Evolutionary conservation across 1,140 invertebrate genomes (phyloP).

Genomic region (Psilanteris sp.): DNA sequence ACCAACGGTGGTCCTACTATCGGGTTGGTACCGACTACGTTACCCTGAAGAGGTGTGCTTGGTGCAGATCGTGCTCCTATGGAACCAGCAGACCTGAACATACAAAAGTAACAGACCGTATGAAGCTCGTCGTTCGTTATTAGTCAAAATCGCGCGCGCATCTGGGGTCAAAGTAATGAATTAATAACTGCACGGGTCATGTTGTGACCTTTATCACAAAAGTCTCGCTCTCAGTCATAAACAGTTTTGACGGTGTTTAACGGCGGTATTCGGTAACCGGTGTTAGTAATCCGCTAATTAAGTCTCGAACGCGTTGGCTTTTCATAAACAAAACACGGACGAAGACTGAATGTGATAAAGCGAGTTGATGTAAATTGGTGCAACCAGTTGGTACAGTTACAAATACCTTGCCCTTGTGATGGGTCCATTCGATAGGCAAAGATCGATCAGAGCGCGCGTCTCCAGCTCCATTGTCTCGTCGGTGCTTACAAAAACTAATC

Average conservation of each 20-base stretch:
- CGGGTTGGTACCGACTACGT: constrained; percentile 64
- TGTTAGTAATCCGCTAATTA: too few relatives aligned
- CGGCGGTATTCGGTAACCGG: too few relatives aligned
- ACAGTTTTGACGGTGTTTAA: too few relatives aligned
- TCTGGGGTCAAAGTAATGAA: too few relatives aligned
- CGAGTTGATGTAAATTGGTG: too few relatives aligned
- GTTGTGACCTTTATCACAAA: too few relatives aligned
- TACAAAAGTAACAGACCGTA: constrained; percentile 21
- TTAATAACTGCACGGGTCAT: too few relatives aligned
- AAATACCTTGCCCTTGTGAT: constrained; percentile 70
- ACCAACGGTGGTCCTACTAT: constrained; percentile 66
- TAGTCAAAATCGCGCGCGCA: too few relatives aligned
- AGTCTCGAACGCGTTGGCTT: too few relatives aligned
- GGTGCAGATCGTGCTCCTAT: constrained; percentile 76
- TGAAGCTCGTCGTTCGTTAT: too few relatives aligned
- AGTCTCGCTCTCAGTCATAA: too few relatives aligned
- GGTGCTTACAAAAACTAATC: neutral
- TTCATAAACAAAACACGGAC: neutral
- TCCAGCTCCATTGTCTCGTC: constrained; percentile 70
- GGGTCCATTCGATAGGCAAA: constrained; percentile 68
- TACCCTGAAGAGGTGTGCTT: constrained; percentile 73
- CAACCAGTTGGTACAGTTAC: constrained; percentile 6
- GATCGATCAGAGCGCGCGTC: constrained; percentile 70
- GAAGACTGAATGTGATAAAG: too few relatives aligned
- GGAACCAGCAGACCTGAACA: constrained; percentile 75